A percentile compares a stretch with the other conserved stretches of the same genome.
Evolutionary conservation across 2,113 vertebrate genomes (phyloP).

Genomic region (Epinephelus fuscoguttatus): DNA sequence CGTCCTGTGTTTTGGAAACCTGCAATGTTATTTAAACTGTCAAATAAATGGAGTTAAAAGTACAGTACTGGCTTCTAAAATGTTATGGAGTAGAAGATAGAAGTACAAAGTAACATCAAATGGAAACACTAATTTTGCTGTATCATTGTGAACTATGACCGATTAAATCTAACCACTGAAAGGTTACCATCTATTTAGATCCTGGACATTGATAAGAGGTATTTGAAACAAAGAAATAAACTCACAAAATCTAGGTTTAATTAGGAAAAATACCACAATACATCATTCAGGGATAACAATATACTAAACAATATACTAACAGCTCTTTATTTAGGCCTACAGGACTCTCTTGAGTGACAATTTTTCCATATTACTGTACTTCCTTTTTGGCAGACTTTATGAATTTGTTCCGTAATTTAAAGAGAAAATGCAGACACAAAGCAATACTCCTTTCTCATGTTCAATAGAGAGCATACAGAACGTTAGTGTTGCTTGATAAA

Average conservation of each 20-base stretch:
- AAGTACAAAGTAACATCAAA: too few relatives aligned
- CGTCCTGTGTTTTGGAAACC: too few relatives aligned
- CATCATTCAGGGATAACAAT: constrained; percentile 8
- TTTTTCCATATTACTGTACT: neutral
- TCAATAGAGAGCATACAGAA: constrained; percentile 1
- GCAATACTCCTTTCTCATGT: neutral
- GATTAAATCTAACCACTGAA: neutral
- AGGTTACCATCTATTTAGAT: too few relatives aligned
- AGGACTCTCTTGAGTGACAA: neutral
- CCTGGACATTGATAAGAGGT: neutral
- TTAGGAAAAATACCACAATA: constrained; percentile 1
- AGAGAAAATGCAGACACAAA: neutral
- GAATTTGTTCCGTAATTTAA: neutral
- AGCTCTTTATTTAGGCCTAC: neutral
- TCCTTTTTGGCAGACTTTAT: neutral
- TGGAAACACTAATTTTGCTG: too few relatives aligned
- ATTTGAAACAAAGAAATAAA: constrained; percentile 1
- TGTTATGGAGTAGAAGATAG: too few relatives aligned
- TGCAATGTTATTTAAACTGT: too few relatives aligned
- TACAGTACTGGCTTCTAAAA: too few relatives aligned
- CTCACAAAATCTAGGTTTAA: constrained; percentile 6
- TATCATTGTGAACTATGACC: neutral
- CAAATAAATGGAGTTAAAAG: too few relatives aligned
- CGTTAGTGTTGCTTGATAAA: neutral
- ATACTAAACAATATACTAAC: neutral